Evolutionary conservation across 2,888 invertebrate species (phyloP), one percentile per base, ranked within the genome.

Genomic region (Sabellastarte sp.): DNA sequence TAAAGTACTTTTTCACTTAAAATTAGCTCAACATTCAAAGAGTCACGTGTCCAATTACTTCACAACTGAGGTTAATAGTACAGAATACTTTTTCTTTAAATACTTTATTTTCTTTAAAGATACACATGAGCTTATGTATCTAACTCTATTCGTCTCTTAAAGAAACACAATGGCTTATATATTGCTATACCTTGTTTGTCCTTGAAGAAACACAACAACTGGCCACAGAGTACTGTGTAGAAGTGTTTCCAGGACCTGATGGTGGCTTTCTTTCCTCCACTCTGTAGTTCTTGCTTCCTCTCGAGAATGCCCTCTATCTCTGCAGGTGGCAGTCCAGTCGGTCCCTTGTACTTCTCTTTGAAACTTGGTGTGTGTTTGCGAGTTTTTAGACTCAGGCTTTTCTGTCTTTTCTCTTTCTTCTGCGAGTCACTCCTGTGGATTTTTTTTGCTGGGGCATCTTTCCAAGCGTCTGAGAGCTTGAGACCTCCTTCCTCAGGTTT

Each of bases 181-280:
- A n/a, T n/a, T 24, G 20, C 50, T 70, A 28, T 69, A 83, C 83
- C 81, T 73, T 91, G 90, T 79, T 93, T 91, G 81, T 96, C 95
- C 80, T 95, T 91, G 88, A 98, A 99, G 90, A 99, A 98, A 86
- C 96, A 97, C 60, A 99, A 86, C 75, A 97, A 86, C 82, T 99
- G 98, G 0, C 98, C 98, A 81, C 96, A 98, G 30, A 99, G 87
- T 62, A 97, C 97, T 0, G 94, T 92, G 85, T 96, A 93, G 86
- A 92, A 93, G 62, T 89, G 89, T 78, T 96, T 95, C 99, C 99
- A 99, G 0, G 95, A 93, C 3, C 98, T 88, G 3, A 96, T 93
- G 0, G 96, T 91, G 0, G 98, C 95, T 73, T 93, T 90, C 85
- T 95, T 95, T 24, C 95, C 95, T 10, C 96, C 96, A 66, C 91